Evolutionary conservation across 2,797 vertebrate genomes (phyloP).

Genomic region (Petrocephalus sullivani): DNA sequence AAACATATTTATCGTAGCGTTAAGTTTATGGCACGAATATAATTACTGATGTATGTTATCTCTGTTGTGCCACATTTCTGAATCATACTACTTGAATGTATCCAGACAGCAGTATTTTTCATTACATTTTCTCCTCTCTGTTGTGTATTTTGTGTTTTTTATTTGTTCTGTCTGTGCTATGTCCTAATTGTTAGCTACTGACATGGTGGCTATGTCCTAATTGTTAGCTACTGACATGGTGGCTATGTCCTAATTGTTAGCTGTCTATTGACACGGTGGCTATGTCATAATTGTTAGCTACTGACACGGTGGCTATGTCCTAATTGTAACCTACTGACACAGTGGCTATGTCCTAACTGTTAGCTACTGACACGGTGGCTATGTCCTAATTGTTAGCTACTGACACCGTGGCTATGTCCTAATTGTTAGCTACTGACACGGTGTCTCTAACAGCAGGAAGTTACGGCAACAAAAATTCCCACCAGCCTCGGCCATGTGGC

Average conservation of each 20-base stretch:
- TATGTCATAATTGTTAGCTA: not conserved
- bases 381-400: not conserved
- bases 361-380: not conserved
- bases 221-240: not conserved
- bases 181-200: not conserved
- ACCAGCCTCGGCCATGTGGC: not conserved
- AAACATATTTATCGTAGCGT: not conserved
- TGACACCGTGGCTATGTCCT: not conserved
- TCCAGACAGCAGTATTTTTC: not conserved
- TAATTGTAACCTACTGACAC: not conserved
- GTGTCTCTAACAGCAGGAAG: not conserved
- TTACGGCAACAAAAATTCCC: not conserved
- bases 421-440: not conserved
- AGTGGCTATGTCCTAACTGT: not conserved
- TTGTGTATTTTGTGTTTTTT: not conserved
- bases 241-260: not conserved
- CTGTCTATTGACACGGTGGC: not conserved
- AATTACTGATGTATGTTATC: not conserved
- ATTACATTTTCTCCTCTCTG: not conserved
- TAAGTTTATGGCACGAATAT: not conserved
- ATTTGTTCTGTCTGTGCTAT: not conserved
- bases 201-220: not conserved
- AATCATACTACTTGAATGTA: not conserved
- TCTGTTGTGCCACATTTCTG: not conserved
- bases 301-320: not conserved